These are phyloP conservation scores for Pluvianellus socialis DNA, from an alignment of 2,113 vertebrate species.

Conservation along the genomic window DNA sequence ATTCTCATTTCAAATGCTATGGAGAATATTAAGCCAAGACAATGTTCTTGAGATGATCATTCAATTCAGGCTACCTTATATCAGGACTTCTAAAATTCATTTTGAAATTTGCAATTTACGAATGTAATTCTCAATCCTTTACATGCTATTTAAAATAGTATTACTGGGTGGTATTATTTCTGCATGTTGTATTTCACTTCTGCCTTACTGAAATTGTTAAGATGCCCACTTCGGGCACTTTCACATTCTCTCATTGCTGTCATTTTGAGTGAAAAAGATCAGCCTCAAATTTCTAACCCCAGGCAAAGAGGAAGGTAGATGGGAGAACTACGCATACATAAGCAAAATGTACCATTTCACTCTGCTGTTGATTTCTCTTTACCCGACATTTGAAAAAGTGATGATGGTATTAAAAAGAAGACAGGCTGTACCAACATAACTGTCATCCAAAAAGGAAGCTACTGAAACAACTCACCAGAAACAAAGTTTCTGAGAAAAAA, in stretches of 20 bases:
- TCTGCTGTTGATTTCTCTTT: not conserved
- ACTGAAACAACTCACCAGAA: not conserved
- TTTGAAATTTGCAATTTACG: not conserved
- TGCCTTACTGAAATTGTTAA: not conserved
- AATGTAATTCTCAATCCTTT: not conserved
- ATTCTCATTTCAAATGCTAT: not conserved
- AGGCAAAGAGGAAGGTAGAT: not conserved
- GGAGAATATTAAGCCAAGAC: not conserved
- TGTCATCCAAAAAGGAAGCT: not conserved
- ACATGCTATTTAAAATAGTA: not conserved
- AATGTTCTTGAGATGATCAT: not conserved
- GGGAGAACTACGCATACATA: not conserved
- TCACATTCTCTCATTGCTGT: not conserved
- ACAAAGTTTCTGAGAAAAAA: not conserved
- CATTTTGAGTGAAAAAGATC: not conserved
- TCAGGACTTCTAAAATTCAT: not conserved
- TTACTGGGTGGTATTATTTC: not conserved
- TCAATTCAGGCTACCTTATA: not conserved
- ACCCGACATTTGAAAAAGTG: not conserved
- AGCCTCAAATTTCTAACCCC: not conserved
- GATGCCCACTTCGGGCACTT: not conserved
- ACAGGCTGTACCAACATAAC: not conserved
- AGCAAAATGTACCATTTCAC: not conserved
- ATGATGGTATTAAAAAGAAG: not conserved
- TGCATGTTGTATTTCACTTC: not conserved